Conservation (phyloP, 2,113 vertebrate genomes). For the Bubalus kerabau region DNA sequence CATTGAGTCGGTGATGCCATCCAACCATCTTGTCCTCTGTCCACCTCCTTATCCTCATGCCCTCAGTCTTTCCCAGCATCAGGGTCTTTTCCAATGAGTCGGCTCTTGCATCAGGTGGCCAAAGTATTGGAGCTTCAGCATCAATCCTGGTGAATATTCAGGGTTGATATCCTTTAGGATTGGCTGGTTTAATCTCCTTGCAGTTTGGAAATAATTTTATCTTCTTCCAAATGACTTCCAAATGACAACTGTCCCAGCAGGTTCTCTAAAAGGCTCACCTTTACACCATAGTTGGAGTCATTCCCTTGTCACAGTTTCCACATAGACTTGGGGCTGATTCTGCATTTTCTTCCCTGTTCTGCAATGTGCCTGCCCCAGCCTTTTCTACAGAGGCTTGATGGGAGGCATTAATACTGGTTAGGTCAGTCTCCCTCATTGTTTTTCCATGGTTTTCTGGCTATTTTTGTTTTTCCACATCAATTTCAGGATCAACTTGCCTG, state of each 20-base stretch:
- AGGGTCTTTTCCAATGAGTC: not conserved
- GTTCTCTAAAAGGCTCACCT: not conserved
- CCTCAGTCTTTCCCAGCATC: not conserved
- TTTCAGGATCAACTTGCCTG: not conserved
- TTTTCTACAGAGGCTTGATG: fast-evolving
- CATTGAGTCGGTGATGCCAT: not conserved
- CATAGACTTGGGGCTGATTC: not conserved
- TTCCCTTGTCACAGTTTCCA: not conserved
- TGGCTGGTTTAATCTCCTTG: not conserved
- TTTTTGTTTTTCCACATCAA: not conserved
- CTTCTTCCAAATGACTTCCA: not conserved
- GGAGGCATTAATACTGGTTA: fast-evolving
- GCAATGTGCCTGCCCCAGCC: fast-evolving
- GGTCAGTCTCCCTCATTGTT: not conserved
- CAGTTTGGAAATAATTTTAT: not conserved
- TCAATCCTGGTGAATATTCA: not conserved
- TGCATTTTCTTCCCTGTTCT: too few species aligned
- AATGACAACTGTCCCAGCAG: not conserved
- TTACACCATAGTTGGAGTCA: not conserved
- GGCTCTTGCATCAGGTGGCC: fast-evolving
- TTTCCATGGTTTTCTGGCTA: not conserved
- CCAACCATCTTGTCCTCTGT: not conserved
- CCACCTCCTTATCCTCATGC: not conserved
- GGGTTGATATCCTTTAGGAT: not conserved
- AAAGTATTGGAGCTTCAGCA: not conserved